phyloP scores from a whole-genome alignment of 2,797 vertebrate genomes.

The Neomorphus geoffroyi region DNA sequence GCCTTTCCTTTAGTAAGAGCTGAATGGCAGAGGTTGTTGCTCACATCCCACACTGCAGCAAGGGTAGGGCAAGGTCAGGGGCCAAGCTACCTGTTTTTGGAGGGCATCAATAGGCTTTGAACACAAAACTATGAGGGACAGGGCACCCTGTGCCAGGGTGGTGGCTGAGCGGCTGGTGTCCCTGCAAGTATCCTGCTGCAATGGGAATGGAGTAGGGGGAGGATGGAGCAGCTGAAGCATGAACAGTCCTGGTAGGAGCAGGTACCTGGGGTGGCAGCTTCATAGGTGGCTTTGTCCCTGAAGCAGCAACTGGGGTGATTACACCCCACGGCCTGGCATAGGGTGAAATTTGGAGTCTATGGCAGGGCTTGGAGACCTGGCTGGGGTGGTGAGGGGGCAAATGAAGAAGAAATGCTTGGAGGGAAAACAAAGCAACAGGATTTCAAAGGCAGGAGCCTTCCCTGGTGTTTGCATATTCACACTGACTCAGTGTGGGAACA shows the following conservation, averaged over 20 bases:
- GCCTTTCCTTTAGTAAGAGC: background rate
- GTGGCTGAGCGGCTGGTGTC: background rate
- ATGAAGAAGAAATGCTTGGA: background rate
- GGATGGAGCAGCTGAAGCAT: accelerated
- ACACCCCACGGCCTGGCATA: background rate
- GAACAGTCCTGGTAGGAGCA: background rate
- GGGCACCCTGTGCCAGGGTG: background rate
- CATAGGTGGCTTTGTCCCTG: accelerated
- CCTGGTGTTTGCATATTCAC: background rate
- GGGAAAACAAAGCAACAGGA: background rate
- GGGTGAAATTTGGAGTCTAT: background rate
- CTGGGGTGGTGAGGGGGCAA: accelerated
- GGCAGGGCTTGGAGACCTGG: background rate
- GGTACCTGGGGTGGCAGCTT: background rate
- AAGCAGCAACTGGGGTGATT: background rate
- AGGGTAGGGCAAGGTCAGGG: background rate
- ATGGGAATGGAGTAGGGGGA: background rate
- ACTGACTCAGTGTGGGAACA: background rate
- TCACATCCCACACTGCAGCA: background rate
- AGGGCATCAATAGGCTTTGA: background rate
- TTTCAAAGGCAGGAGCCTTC: constrained; percentile 36
- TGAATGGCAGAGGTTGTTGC: background rate
- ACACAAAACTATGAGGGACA: background rate
- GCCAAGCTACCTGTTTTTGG: background rate
- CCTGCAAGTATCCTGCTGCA: accelerated